Conservation (phyloP, 2,888 invertebrate species). For the Eurois occulta region DNA sequence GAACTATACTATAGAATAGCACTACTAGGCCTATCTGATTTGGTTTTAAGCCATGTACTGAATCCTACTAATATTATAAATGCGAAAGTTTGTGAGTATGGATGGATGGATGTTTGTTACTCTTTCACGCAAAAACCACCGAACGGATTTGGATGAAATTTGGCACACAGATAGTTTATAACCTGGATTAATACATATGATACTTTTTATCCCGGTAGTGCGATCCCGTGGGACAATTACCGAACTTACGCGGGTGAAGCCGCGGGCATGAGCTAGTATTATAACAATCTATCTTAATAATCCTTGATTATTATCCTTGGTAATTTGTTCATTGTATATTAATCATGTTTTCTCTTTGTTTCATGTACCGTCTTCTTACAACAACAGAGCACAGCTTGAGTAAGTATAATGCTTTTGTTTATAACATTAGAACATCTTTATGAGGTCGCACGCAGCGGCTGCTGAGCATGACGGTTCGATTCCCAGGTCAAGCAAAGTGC, state of each 20-base stretch:
- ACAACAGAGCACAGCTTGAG: constrained; percentile 91
- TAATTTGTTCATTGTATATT: constrained; percentile 36
- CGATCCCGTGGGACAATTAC: no score
- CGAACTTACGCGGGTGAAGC: no score
- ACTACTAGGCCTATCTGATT: not conserved
- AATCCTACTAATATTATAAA: no score
- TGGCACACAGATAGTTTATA: no score
- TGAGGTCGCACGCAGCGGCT: not conserved
- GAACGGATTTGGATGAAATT: no score
- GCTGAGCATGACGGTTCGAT: not conserved
- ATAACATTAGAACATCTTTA: not conserved
- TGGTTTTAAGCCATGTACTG: not conserved
- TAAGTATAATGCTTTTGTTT: constrained; percentile 77
- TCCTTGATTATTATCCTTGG: not conserved
- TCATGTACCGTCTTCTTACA: constrained; percentile 81
- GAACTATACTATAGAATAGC: not conserved
- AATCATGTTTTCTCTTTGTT: constrained; percentile 80
- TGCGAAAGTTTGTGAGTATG: no score
- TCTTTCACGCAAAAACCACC: no score
- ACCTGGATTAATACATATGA: no score
- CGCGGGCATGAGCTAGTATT: no score
- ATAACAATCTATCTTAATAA: not conserved
- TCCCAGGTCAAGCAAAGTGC: not conserved
- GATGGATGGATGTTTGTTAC: no score
- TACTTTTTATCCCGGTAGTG: no score